phyloP scores from a whole-genome alignment of 2,888 invertebrate genomes.

The Torymus texanus region DNA sequence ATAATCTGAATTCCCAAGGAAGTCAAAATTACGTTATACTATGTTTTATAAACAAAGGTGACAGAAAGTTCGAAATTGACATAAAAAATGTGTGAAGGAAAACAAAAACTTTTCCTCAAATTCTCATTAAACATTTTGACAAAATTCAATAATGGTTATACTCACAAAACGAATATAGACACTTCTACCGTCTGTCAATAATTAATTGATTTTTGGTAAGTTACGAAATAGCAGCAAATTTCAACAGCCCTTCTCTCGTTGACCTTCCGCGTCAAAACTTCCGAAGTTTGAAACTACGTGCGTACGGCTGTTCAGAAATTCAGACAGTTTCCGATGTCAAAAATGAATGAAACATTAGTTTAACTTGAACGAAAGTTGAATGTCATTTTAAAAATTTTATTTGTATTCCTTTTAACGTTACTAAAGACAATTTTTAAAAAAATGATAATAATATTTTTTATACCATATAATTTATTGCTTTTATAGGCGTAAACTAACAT shows the following conservation, averaged over 20 bases:
- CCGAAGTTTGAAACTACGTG: slow-evolving; percentile 21
- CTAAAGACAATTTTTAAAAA: too few species aligned
- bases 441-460: too few species aligned
- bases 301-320: slow-evolving; percentile 19
- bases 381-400: background rate
- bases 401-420: slow-evolving; percentile 1
- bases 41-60: too few species aligned
- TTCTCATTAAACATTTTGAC: too few species aligned
- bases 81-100: too few species aligned
- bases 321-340: slow-evolving; percentile 22
- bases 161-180: background rate
- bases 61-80: too few species aligned
- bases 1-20: too few species aligned
- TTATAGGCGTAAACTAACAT: too few species aligned
- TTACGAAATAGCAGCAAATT: slow-evolving; percentile 38
- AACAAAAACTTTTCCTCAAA: too few species aligned
- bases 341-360: slow-evolving; percentile 31
- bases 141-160: too few species aligned
- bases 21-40: too few species aligned
- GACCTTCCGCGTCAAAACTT: slow-evolving; percentile 40
- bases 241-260: slow-evolving; percentile 27
- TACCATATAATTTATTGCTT: too few species aligned
- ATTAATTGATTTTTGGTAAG: slow-evolving; percentile 37
- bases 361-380: slow-evolving; percentile 9
- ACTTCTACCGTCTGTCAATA: slow-evolving; percentile 20